phyloP scores from a whole-genome alignment of 2,797 vertebrate species.

The Gouania willdenowi region DNA sequence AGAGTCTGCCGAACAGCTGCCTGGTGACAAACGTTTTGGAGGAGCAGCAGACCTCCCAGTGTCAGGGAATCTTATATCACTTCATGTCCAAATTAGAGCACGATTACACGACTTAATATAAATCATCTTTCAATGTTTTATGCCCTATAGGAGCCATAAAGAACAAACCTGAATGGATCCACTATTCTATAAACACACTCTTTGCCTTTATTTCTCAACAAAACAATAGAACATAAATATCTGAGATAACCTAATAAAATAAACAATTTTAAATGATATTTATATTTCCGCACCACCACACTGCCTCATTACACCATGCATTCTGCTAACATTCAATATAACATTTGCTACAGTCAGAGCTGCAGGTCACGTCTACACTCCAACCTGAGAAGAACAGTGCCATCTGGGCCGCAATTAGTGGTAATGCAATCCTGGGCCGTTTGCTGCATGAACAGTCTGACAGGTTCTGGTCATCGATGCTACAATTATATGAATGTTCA shows the following conservation, averaged over 20 bases:
- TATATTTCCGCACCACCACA: neutral
- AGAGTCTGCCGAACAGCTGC: conserved; percentile 72
- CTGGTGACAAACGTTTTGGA: conserved; percentile 70
- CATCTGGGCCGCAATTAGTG: conserved; percentile 58
- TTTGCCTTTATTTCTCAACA: too few species aligned
- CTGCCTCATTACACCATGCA: conserved; percentile 3
- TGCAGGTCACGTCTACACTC: conserved; percentile 27
- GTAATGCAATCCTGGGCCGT: conserved; percentile 43
- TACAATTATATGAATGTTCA: neutral
- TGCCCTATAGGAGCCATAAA: neutral
- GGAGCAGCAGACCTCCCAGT: conserved; percentile 54
- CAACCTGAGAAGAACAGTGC: conserved; percentile 70
- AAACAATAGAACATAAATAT: neutral
- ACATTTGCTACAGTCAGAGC: conserved; percentile 25
- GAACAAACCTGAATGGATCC: neutral
- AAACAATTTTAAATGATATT: neutral
- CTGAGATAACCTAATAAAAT: neutral
- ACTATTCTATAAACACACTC: neutral
- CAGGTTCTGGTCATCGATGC: neutral
- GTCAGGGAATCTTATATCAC: conserved; percentile 46
- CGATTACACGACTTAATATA: conserved; percentile 23
- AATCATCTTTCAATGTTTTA: conserved; percentile 19
- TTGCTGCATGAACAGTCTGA: conserved; percentile 22
- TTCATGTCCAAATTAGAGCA: conserved; percentile 32
- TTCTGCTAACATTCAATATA: conserved; percentile 14